A percentile compares a stretch with the other conserved stretches of the same genome.
Evolutionary conservation across 2,113 vertebrate species (phyloP).

Genomic region (Apodemus sylvaticus): DNA sequence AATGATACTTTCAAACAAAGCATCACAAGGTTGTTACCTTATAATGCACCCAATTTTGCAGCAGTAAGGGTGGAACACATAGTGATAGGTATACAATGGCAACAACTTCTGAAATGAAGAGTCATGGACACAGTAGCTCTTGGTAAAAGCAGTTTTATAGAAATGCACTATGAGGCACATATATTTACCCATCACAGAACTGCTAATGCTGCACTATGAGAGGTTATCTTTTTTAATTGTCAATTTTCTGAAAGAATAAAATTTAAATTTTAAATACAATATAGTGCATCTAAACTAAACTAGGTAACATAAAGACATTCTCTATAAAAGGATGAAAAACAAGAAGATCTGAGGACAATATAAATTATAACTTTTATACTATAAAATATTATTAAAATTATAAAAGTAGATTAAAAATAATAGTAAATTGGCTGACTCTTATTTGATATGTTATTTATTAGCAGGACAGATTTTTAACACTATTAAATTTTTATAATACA

Average conservation of each 20-base stretch:
- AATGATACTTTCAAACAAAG: constrained; percentile 49
- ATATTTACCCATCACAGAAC: background rate
- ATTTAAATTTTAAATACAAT: constrained; percentile 41
- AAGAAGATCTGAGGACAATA: background rate
- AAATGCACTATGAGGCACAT: background rate
- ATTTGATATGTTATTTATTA: background rate
- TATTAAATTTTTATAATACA: background rate
- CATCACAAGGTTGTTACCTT: constrained; percentile 37
- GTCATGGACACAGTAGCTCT: background rate
- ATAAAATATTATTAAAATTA: background rate
- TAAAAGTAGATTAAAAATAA: background rate
- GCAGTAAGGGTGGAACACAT: background rate
- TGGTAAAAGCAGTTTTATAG: constrained; percentile 14
- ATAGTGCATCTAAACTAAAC: background rate
- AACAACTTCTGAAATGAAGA: constrained; percentile 15
- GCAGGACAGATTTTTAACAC: background rate
- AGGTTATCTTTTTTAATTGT: constrained; percentile 8
- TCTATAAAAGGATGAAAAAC: background rate
- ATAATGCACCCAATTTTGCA: background rate
- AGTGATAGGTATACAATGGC: background rate
- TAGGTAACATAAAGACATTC: background rate
- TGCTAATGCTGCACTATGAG: background rate
- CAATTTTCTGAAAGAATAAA: constrained; percentile 51
- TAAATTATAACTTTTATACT: constrained; percentile 50
- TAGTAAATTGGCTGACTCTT: background rate